phyloP scores from a whole-genome alignment of 2,888 invertebrate genomes.

The Polyommatus iphigenia region DNA sequence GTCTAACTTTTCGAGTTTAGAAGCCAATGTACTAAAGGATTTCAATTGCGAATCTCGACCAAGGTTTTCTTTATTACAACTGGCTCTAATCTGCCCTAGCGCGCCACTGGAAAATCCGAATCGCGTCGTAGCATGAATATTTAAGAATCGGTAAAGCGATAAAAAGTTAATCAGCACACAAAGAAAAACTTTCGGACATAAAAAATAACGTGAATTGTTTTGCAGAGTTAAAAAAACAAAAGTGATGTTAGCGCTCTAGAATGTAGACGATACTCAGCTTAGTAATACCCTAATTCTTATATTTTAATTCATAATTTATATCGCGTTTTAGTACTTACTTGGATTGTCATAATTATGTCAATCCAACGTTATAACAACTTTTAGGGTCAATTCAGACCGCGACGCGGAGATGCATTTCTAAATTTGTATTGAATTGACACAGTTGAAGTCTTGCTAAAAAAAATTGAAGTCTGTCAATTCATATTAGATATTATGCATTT shows the following conservation, averaged over 20 bases:
- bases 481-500: too few relatives aligned
- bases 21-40: not conserved
- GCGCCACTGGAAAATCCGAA: not conserved
- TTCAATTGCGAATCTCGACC: not conserved
- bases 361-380: too few relatives aligned
- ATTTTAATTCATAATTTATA: not conserved
- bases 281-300: not conserved
- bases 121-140: conserved; percentile 5
- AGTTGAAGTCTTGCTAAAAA: too few relatives aligned
- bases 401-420: too few relatives aligned
- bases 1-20: not conserved
- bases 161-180: conserved; percentile 11
- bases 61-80: not conserved
- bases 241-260: not conserved
- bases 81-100: not conserved
- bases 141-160: conserved; percentile 19
- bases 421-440: too few relatives aligned
- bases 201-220: conserved; percentile 18
- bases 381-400: too few relatives aligned
- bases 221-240: not conserved
- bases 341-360: not conserved
- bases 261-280: not conserved
- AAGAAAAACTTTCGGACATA: not conserved
- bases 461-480: too few relatives aligned
- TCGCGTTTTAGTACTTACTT: not conserved